Conservation (phyloP, 1,140 invertebrate species). For the Drosophila auraria region DNA sequence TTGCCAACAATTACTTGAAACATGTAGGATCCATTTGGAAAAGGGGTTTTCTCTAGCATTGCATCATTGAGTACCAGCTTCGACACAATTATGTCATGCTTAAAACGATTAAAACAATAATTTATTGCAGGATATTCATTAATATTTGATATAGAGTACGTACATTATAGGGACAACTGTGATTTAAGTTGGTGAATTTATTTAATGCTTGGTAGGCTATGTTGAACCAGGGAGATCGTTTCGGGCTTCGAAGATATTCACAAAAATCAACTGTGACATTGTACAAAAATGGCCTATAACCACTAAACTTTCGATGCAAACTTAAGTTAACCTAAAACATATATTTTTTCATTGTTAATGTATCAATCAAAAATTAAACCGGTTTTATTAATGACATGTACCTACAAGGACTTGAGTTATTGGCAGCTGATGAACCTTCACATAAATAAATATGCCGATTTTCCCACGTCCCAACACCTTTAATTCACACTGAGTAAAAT, state of each 20-base stretch:
- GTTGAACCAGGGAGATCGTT: constrained; percentile 8
- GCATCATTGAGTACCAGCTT: constrained; percentile 13
- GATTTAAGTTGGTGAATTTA: constrained; percentile 3
- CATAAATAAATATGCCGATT: constrained; percentile 13
- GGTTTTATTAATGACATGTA: not conserved
- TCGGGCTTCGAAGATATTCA: not conserved
- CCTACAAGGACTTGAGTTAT: constrained; percentile 4
- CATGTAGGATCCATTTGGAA: constrained; percentile 28
- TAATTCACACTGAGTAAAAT: constrained; percentile 21
- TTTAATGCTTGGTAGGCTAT: not conserved
- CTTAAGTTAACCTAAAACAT: constrained; percentile 14
- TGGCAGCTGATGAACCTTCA: constrained; percentile 14
- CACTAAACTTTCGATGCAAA: constrained; percentile 16
- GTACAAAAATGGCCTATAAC: constrained; percentile 16
- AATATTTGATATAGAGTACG: not conserved
- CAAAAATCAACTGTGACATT: constrained; percentile 26
- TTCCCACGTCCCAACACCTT: constrained; percentile 25
- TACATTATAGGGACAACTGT: constrained; percentile 30
- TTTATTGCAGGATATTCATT: not conserved
- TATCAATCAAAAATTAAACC: not conserved
- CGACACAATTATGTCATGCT: constrained; percentile 21
- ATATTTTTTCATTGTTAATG: no score
- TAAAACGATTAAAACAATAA: no score
- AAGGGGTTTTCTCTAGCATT: constrained; percentile 15
- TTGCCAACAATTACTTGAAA: constrained; percentile 9